Conservation (phyloP, 1,140 invertebrate genomes). For the Rhizoglyphus robini region DNA sequence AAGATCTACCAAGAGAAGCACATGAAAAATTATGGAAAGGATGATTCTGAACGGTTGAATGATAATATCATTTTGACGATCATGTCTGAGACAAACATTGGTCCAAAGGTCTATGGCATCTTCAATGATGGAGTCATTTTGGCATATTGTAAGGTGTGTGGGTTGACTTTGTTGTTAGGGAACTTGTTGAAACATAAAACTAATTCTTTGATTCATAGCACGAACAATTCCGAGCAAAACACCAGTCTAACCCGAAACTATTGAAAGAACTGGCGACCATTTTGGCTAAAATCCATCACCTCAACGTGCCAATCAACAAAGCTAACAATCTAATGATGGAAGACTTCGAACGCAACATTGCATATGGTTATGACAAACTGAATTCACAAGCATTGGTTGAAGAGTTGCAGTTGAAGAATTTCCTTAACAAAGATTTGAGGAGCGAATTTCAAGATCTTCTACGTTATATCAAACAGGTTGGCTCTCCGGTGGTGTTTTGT, state of each 20-base stretch:
- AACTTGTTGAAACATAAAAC: background rate
- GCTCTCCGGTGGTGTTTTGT: background rate
- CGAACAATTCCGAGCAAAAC: constrained; percentile 2
- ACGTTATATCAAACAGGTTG: background rate
- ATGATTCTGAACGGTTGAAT: background rate
- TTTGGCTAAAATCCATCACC: background rate
- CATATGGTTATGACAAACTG: background rate
- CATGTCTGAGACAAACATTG: background rate
- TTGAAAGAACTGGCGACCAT: background rate
- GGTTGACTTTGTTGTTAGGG: background rate
- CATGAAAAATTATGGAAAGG: background rate
- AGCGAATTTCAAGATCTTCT: background rate
- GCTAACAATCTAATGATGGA: background rate
- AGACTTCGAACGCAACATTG: background rate
- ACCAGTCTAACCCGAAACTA: background rate
- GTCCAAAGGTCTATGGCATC: constrained; percentile 13
- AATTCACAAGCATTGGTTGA: background rate
- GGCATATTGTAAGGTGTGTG: background rate
- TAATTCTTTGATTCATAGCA: background rate
- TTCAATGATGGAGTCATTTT: constrained; percentile 13
- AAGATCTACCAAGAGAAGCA: constrained; percentile 8
- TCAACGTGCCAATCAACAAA: background rate
- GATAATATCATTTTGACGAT: constrained; percentile 13
- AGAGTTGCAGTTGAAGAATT: background rate
- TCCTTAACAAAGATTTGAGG: background rate